These are phyloP conservation scores for Brachystomella parvula DNA, from an alignment of 1,140 invertebrate species.

Conservation along the genomic window DNA sequence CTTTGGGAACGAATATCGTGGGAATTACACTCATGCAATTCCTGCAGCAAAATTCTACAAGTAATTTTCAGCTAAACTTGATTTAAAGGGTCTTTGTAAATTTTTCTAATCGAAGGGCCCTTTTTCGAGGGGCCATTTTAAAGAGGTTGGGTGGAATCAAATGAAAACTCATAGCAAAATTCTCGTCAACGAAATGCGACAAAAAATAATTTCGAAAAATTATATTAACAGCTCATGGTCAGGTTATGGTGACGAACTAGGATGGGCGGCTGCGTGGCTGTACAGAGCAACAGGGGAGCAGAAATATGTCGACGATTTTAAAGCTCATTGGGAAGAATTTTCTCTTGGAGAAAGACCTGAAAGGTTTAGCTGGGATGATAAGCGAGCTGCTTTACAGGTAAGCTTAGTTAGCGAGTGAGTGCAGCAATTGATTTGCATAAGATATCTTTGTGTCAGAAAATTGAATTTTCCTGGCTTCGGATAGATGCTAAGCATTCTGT, in stretches of 20 bases:
- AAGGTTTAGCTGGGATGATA: slow-evolving; percentile 55
- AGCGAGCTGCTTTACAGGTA: slow-evolving; percentile 52
- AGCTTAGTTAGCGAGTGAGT: too few relatives aligned
- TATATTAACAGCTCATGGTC: slow-evolving; percentile 12
- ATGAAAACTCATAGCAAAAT: background rate
- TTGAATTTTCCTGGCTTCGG: too few relatives aligned
- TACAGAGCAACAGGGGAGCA: slow-evolving; percentile 51
- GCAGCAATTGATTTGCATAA: too few relatives aligned
- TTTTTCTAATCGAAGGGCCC: background rate
- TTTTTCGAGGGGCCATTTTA: too few relatives aligned
- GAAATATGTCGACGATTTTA: slow-evolving; percentile 50
- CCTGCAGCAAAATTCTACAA: slow-evolving; percentile 37
- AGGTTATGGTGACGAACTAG: slow-evolving; percentile 55
- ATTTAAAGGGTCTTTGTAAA: background rate
- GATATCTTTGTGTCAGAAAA: too few relatives aligned
- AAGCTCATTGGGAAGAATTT: slow-evolving; percentile 48
- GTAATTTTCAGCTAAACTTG: slow-evolving; percentile 11
- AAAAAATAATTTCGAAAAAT: background rate
- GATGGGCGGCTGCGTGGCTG: too few relatives aligned
- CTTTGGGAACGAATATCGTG: slow-evolving; percentile 43
- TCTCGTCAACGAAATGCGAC: background rate
- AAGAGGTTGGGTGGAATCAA: slow-evolving; percentile 10
- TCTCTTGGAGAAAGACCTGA: slow-evolving; percentile 46
- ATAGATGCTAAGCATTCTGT: too few relatives aligned
- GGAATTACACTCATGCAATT: slow-evolving; percentile 43